phyloP scores from a whole-genome alignment of 1,140 invertebrate species.

The Phymorhynchus buccinoides region DNA sequence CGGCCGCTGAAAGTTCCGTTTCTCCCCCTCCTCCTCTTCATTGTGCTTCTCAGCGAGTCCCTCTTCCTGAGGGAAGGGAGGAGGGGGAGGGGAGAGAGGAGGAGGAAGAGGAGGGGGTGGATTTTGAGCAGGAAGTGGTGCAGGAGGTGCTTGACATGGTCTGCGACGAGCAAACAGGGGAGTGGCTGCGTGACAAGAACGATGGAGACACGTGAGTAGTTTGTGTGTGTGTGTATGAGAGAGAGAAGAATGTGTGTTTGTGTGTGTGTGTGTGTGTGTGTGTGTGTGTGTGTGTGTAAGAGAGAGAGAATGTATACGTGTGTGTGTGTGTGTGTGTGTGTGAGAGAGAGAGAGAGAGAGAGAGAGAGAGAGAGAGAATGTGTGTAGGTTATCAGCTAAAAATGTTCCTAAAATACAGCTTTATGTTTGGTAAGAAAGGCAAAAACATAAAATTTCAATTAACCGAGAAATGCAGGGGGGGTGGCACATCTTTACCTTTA shows the following conservation, averaged over 20 bases:
- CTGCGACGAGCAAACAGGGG: neutral
- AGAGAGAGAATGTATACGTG: neutral
- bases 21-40: too few relatives aligned
- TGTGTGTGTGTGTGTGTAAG: neutral
- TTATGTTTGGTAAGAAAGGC: too few relatives aligned
- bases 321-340: neutral
- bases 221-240: neutral
- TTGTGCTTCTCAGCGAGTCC: neutral
- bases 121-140: neutral
- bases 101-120: neutral
- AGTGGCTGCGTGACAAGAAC: neutral
- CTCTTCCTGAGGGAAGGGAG: neutral
- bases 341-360: neutral
- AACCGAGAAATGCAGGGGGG: too few relatives aligned
- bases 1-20: too few relatives aligned
- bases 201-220: neutral
- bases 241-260: constrained; percentile 1
- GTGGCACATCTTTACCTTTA: too few relatives aligned
- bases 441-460: too few relatives aligned
- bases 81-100: neutral
- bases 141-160: neutral
- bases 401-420: too few relatives aligned
- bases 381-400: too few relatives aligned
- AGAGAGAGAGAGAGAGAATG: too few relatives aligned
- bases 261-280: neutral